Base-by-base conservation (phyloP, 2,113 vertebrate species). In the Baryphthengus martii region DNA sequence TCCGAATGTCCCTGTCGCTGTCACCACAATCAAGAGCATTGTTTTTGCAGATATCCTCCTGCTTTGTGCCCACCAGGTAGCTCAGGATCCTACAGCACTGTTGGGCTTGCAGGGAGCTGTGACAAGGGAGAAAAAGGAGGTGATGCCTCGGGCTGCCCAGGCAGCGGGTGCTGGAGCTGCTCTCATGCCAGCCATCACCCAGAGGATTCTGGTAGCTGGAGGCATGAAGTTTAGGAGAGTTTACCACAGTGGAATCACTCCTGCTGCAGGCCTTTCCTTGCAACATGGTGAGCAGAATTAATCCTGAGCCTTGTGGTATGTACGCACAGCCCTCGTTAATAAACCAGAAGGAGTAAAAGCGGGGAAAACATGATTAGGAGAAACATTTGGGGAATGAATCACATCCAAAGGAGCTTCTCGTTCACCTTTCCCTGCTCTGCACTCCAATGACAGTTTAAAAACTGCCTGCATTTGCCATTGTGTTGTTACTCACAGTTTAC, bases 281-380 rank as follows among this genome's bases (percentile, higher is more conserved):
- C 50, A 53, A 13, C 18, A 10, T 0, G 0, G 47, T 0, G 2
- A 81, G 67, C 35, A 56, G 49, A 79, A 77, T 76, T 4, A 56
- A 76, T 85, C 40, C 58, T 13, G 49, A 65, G 40, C 37, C n/a
- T 68, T 55, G n/a, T 0, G 1, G 44, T 39, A 56, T 63, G 5
- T 40, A 20, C 0, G 0, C 12, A 9, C 37, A 65, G 53, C 66
- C 56, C 44, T 81, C 2, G 2, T 70, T 92, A 66, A 49, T 73
- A 23, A 70, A 66, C 56, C 7, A 49, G n/a, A 53, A 65, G 1
- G 23, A 72, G 71, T 31, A 21, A 45, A 91, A 88, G 24, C 0
- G 0, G 37, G 45, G 75, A 53, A 67, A 93, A 35, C 17, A 16
- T 29, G 68, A 81, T 47, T 10, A 67, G 83, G 20, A 67, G 79